A percentile compares a stretch with the other conserved stretches of the same genome.
These are phyloP conservation scores for Saccostrea cuccullata DNA, from an alignment of 1,140 invertebrate species.

Conservation along the genomic window DNA sequence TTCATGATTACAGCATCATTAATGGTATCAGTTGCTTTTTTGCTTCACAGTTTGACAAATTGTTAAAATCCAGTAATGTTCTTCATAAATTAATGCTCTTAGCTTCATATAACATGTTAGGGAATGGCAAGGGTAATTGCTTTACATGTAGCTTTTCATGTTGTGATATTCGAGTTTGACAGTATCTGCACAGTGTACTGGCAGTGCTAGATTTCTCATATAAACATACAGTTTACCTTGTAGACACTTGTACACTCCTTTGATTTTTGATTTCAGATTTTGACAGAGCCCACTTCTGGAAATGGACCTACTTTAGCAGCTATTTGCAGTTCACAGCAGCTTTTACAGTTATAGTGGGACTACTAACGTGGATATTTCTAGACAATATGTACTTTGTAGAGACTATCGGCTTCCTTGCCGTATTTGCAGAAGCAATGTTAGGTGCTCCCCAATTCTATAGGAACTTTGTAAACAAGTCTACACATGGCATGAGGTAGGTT, in stretches of 20 bases:
- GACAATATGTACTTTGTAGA: constrained; percentile 81
- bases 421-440: constrained; percentile 97
- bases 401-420: constrained; percentile 88
- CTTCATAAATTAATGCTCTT: too few relatives aligned
- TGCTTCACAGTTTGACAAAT: too few relatives aligned
- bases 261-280: constrained; percentile 71
- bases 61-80: too few relatives aligned
- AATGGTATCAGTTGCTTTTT: too few relatives aligned
- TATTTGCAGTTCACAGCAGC: constrained; percentile 95
- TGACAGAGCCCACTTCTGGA: constrained; percentile 91
- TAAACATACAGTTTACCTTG: not conserved
- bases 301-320: constrained; percentile 98
- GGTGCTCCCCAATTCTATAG: constrained; percentile 94
- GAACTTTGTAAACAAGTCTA: constrained; percentile 94
- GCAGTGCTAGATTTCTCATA: not conserved
- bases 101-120: too few relatives aligned
- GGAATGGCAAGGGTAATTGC: not conserved
- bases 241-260: not conserved
- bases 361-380: constrained; percentile 93
- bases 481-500: constrained; percentile 95
- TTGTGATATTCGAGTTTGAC: not conserved
- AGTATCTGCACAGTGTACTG: not conserved
- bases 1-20: too few relatives aligned
- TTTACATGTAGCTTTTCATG: not conserved
- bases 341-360: constrained; percentile 89